Percentiles rank a stretch among this genome's conserved stretches.
These are phyloP conservation scores for Tupaia tana DNA, from an alignment of 2,113 vertebrate species.

Conservation along the genomic window DNA sequence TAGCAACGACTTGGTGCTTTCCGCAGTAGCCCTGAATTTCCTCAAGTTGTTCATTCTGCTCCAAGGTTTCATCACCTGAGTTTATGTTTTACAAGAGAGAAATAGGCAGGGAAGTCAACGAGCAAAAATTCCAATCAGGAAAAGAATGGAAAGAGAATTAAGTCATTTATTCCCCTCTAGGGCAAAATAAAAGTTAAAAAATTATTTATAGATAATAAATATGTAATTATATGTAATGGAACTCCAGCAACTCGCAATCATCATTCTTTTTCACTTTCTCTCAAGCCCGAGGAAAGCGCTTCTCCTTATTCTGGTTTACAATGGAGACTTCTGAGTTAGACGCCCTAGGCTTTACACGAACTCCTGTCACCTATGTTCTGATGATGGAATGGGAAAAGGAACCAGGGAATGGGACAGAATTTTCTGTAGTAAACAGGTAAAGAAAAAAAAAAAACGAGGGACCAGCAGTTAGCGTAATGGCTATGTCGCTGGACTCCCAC, in stretches of 20 bases:
- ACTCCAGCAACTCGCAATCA: conserved; percentile 3
- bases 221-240: conserved; percentile 53
- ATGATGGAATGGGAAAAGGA: not conserved
- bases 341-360: not conserved
- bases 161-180: conserved; percentile 65
- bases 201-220: conserved; percentile 58
- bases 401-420: not conserved
- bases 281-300: conserved; percentile 25
- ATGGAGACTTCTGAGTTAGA: conserved; percentile 23
- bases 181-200: conserved; percentile 69
- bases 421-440: not conserved
- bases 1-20: not conserved
- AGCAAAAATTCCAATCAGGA: conserved; percentile 53
- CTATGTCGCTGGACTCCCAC: no score
- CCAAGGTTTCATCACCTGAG: conserved; percentile 67
- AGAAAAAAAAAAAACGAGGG: no score
- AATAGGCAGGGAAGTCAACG: not conserved
- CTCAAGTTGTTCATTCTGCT: not conserved
- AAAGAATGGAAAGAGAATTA: conserved; percentile 72
- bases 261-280: conserved; percentile 18
- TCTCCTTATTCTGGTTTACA: conserved; percentile 2
- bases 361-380: not conserved
- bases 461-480: no score
- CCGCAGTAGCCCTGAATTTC: conserved; percentile 20
- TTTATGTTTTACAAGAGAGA: conserved; percentile 41